These are phyloP conservation scores for Tigriopus californicus DNA, from an alignment of 2,888 invertebrate species.

Conservation along the genomic window DNA sequence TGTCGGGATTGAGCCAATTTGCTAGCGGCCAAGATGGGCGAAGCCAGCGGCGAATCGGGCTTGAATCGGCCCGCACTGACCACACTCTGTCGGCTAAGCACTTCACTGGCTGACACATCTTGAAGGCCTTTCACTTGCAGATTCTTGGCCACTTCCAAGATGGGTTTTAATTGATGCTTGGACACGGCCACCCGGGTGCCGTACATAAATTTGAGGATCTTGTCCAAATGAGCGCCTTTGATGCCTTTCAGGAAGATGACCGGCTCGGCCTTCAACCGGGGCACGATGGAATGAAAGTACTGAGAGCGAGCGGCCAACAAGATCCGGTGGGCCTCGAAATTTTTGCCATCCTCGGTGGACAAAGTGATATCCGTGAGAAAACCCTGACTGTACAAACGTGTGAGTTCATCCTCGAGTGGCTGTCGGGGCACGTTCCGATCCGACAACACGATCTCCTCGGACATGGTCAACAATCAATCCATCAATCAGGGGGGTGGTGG, in stretches of 20 bases:
- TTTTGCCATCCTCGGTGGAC: conserved; percentile 15
- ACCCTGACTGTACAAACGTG: conserved; percentile 11
- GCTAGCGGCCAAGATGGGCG: too few relatives aligned
- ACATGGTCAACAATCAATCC: not conserved
- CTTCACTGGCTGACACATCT: not conserved
- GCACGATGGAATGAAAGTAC: conserved; percentile 13
- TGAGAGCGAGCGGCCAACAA: conserved; percentile 7
- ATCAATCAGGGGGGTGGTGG: too few relatives aligned
- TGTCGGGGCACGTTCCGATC: conserved; percentile 4
- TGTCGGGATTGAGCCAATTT: too few relatives aligned
- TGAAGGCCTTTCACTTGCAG: conserved; percentile 15
- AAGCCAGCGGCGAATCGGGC: too few relatives aligned
- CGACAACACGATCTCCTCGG: conserved; percentile 5
- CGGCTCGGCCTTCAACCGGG: conserved; percentile 13
- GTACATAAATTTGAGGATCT: conserved; percentile 14
- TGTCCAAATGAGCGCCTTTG: conserved; percentile 12
- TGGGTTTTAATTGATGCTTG: not conserved
- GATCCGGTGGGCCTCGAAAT: conserved; percentile 14
- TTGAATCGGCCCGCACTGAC: too few relatives aligned
- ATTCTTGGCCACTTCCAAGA: conserved; percentile 14
- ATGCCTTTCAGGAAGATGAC: conserved; percentile 15
- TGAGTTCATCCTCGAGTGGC: conserved; percentile 9
- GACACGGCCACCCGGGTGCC: conserved; percentile 1
- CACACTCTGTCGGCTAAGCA: not conserved
- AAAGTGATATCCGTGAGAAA: conserved; percentile 15